Conservation (phyloP, 2,797 vertebrate genomes). For the Myiotriccus ornatus region DNA sequence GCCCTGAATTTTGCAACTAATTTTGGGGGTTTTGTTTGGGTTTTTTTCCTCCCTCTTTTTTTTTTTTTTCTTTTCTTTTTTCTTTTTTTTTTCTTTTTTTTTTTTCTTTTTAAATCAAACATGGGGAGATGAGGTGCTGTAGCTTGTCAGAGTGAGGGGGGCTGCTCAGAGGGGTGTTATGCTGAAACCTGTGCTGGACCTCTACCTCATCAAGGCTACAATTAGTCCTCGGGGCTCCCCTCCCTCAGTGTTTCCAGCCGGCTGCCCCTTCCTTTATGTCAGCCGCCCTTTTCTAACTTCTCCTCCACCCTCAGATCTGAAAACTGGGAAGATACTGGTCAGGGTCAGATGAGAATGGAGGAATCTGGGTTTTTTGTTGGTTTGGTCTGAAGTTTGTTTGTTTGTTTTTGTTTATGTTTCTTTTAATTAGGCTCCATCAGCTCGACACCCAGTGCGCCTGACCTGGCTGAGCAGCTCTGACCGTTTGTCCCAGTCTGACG, state of each 20-base stretch:
- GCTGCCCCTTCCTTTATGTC: neutral
- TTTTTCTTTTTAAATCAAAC: neutral
- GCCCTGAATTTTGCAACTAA: constrained; percentile 86
- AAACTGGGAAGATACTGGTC: neutral
- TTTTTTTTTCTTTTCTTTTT: neutral
- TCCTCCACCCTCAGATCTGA: neutral
- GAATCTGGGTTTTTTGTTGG: neutral
- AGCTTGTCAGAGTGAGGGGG: constrained; percentile 76
- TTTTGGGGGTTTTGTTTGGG: constrained; percentile 58
- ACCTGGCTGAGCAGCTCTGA: neutral
- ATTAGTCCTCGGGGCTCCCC: neutral
- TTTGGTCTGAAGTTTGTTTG: too few relatives aligned
- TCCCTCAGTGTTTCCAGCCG: neutral
- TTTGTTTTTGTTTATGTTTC: neutral
- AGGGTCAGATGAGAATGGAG: neutral
- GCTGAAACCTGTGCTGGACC: constrained; percentile 46
- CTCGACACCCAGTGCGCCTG: neutral
- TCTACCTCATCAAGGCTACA: neutral
- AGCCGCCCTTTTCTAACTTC: neutral
- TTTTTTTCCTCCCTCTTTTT: fast-evolving
- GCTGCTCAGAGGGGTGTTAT: constrained; percentile 15
- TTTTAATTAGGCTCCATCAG: neutral
- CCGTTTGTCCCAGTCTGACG: neutral
- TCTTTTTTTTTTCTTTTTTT: neutral
- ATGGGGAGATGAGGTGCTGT: constrained; percentile 68